phyloP scores from a whole-genome alignment of 2,113 vertebrate genomes.

The Oenanthe oenanthe region DNA sequence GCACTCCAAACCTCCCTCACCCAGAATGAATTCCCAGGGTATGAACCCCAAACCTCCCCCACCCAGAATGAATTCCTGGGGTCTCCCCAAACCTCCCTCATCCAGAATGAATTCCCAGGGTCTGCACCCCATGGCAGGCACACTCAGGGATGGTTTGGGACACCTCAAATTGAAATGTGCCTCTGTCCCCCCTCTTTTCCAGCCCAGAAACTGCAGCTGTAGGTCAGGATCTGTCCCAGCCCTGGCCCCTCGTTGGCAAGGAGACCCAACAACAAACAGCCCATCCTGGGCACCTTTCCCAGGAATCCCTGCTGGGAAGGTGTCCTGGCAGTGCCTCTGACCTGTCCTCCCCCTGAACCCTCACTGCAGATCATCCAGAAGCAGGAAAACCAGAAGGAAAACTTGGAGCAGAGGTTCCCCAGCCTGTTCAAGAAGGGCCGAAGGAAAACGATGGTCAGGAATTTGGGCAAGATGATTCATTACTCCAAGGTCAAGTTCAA shows the following conservation, averaged over 20 bases:
- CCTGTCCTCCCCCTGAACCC: not conserved
- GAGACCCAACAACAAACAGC: conserved; percentile 16
- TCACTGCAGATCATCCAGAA: conserved; percentile 35
- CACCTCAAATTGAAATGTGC: not conserved
- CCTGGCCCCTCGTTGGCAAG: not conserved
- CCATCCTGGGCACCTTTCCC: not conserved
- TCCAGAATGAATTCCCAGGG: too few relatives aligned
- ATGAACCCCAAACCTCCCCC: not conserved
- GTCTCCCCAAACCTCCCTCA: too few relatives aligned
- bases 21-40: too few relatives aligned
- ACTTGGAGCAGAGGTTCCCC: conserved; percentile 81
- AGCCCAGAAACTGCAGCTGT: not conserved
- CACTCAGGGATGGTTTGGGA: not conserved
- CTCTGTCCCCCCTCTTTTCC: not conserved
- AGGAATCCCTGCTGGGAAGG: not conserved
- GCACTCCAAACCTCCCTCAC: not conserved
- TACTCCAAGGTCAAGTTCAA: conserved; percentile 94
- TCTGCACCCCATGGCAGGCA: not conserved
- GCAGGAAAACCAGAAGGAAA: conserved; percentile 78
- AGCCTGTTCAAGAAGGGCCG: conserved; percentile 75
- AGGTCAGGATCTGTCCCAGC: not conserved
- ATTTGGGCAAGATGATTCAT: conserved; percentile 89
- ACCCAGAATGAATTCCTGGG: fast-evolving
- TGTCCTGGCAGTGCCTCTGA: not conserved
- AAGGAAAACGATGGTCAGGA: conserved; percentile 78